phyloP scores from a whole-genome alignment of 1,140 invertebrate species.

The Drosophila parvula region DNA sequence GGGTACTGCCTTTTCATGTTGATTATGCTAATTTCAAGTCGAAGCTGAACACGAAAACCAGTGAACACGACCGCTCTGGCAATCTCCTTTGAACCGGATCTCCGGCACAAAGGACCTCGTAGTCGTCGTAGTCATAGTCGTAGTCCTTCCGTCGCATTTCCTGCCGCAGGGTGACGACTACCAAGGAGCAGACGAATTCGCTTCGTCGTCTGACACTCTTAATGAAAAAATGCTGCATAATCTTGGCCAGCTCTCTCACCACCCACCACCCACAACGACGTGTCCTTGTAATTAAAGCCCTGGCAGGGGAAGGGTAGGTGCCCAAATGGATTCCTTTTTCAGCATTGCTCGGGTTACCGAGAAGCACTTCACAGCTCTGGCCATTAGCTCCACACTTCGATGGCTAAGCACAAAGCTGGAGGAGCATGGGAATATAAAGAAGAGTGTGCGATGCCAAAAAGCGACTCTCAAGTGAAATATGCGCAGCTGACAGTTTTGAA shows the following conservation, averaged over 20 bases:
- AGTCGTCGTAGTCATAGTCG: slow-evolving; percentile 49
- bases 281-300: slow-evolving; percentile 62
- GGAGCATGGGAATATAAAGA: not conserved
- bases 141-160: slow-evolving; percentile 65
- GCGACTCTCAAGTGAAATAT: slow-evolving; percentile 70
- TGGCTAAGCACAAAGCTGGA: slow-evolving; percentile 68
- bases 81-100: slow-evolving; percentile 41
- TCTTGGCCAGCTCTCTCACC: slow-evolving; percentile 8
- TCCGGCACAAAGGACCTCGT: slow-evolving; percentile 59
- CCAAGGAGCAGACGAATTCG: slow-evolving; percentile 37
- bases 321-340: slow-evolving; percentile 41
- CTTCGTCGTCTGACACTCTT: slow-evolving; percentile 56
- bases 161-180: slow-evolving; percentile 37
- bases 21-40: slow-evolving; percentile 78
- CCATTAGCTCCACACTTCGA: slow-evolving; percentile 77
- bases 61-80: slow-evolving; percentile 60
- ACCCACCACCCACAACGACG: slow-evolving; percentile 3
- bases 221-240: slow-evolving; percentile 80
- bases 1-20: slow-evolving; percentile 73
- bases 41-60: slow-evolving; percentile 64
- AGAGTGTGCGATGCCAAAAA: slow-evolving; percentile 30
- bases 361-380: slow-evolving; percentile 52
- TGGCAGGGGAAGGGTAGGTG: slow-evolving; percentile 22
- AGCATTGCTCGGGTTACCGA: slow-evolving; percentile 26
- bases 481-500: slow-evolving; percentile 74